These are phyloP conservation scores for Acestrorhynchus altus DNA, from an alignment of 2,797 vertebrate species.

Conservation along the genomic window DNA sequence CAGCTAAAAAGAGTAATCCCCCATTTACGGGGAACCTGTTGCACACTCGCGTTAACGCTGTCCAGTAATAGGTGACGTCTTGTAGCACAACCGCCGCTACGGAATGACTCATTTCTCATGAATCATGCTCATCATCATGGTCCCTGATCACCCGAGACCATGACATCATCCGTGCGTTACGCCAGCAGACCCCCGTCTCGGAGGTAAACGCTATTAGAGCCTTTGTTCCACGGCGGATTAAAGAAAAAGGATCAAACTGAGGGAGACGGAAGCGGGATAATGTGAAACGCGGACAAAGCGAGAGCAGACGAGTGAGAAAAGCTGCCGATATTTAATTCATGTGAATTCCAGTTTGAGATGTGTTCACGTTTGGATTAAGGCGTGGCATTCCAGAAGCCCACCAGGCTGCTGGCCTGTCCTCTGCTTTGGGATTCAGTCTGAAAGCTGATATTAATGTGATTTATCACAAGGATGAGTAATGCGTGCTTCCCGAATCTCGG, in stretches of 20 bases:
- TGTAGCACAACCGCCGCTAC: slow-evolving; percentile 23
- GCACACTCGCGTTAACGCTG: background rate
- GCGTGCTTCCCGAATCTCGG: background rate
- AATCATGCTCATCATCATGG: slow-evolving; percentile 46
- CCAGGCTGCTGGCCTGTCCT: background rate
- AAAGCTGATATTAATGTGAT: slow-evolving; percentile 40
- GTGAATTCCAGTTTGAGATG: background rate
- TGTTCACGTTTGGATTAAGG: background rate
- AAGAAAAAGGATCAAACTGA: background rate
- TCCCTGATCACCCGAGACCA: slow-evolving; percentile 44
- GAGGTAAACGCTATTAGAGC: slow-evolving; percentile 27
- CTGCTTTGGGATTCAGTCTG: slow-evolving; percentile 14
- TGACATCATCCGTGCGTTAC: slow-evolving; percentile 49
- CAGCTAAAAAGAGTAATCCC: background rate
- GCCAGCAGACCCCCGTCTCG: slow-evolving; percentile 8
- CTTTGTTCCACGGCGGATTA: slow-evolving; percentile 18
- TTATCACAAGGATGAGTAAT: slow-evolving; percentile 29
- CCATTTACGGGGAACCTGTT: slow-evolving; percentile 17
- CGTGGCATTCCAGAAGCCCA: background rate
- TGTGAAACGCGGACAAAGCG: background rate
- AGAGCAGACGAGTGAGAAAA: background rate
- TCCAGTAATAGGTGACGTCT: slow-evolving; percentile 30
- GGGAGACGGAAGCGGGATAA: too few species aligned
- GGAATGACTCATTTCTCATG: slow-evolving; percentile 54
- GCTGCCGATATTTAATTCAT: background rate